Evolutionary conservation across 2,797 vertebrate species (phyloP).

Genomic region (Sebastes umbrosus): DNA sequence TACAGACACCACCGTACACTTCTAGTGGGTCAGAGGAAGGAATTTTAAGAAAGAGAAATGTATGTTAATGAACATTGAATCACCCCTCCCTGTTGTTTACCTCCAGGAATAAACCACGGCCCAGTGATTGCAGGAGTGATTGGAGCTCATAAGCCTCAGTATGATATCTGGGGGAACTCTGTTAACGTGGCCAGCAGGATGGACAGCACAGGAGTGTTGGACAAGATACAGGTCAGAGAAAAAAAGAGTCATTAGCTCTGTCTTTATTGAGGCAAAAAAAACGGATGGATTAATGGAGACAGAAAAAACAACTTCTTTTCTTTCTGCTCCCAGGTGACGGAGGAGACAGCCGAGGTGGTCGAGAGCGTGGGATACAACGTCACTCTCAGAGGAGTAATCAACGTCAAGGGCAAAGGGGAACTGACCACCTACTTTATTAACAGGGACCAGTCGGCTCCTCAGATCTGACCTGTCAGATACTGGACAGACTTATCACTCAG

Average conservation of each 20-base stretch:
- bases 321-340: slow-evolving; percentile 83
- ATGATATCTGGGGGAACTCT: slow-evolving; percentile 93
- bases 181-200: slow-evolving; percentile 93
- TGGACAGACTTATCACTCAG: no score
- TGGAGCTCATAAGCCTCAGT: slow-evolving; percentile 91
- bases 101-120: slow-evolving; percentile 87
- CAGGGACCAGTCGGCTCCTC: slow-evolving; percentile 70
- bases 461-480: slow-evolving; percentile 24
- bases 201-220: slow-evolving; percentile 90
- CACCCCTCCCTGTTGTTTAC: background rate
- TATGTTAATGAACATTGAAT: background rate
- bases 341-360: slow-evolving; percentile 85
- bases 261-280: background rate
- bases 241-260: background rate
- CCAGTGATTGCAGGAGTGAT: slow-evolving; percentile 92
- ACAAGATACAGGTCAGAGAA: slow-evolving; percentile 87
- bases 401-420: slow-evolving; percentile 92
- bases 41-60: background rate
- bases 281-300: background rate
- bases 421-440: slow-evolving; percentile 90
- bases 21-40: background rate
- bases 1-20: no score
- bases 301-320: background rate
- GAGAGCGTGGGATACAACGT: slow-evolving; percentile 84
- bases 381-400: slow-evolving; percentile 85